Evolutionary conservation across 2,797 vertebrate genomes (phyloP).

Genomic region (Lateolabrax maculatus): DNA sequence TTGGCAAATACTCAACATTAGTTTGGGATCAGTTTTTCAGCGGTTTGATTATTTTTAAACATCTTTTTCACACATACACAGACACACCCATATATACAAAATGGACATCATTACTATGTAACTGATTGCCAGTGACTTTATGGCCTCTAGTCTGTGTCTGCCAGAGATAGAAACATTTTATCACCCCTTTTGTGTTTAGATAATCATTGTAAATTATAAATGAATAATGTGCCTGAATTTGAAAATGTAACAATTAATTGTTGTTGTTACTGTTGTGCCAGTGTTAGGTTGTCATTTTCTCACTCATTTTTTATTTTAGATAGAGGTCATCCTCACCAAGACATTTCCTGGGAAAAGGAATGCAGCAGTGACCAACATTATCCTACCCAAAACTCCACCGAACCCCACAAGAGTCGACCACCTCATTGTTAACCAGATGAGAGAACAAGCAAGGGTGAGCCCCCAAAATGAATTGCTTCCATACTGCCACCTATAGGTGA

Average conservation of each 20-base stretch:
- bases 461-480: background rate
- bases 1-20: background rate
- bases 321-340: slow-evolving; percentile 88
- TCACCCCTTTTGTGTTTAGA: background rate
- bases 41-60: too few relatives aligned
- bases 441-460: slow-evolving; percentile 93
- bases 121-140: background rate
- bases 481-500: slow-evolving; percentile 55
- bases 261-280: background rate
- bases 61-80: too few relatives aligned
- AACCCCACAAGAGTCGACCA: slow-evolving; percentile 92
- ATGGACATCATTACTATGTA: background rate
- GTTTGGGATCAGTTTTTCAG: background rate
- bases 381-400: slow-evolving; percentile 87
- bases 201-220: background rate
- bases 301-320: slow-evolving; percentile 80
- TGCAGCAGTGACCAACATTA: slow-evolving; percentile 81
- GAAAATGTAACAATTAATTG: background rate
- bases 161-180: background rate
- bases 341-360: slow-evolving; percentile 88
- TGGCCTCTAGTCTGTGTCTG: background rate
- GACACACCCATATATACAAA: background rate
- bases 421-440: slow-evolving; percentile 92
- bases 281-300: background rate
- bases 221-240: background rate